Percentiles rank a stretch among this genome's conserved stretches.
Evolutionary conservation across 1,140 invertebrate species (phyloP).

Genomic region (Diploscapter pachys): DNA sequence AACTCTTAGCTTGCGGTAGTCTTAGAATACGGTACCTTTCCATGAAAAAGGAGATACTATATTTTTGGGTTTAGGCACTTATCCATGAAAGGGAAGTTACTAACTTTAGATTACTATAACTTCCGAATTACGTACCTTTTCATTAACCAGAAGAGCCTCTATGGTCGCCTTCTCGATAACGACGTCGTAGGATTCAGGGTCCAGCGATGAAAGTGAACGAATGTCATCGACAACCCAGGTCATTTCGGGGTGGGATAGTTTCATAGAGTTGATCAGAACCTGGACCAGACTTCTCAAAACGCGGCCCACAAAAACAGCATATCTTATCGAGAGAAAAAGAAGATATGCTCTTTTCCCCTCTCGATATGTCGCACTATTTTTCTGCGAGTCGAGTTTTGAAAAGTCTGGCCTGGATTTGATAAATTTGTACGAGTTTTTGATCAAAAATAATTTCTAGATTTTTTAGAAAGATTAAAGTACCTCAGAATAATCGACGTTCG

Average conservation of each 20-base stretch:
- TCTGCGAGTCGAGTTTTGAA: no score
- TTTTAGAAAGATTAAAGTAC: not conserved
- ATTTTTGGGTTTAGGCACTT: not conserved
- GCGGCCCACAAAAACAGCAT: no score
- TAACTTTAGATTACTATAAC: not conserved
- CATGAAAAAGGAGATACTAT: not conserved
- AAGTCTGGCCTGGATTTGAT: not conserved
- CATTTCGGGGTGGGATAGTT: constrained; percentile 44
- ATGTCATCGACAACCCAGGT: constrained; percentile 45
- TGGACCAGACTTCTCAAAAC: constrained; percentile 3
- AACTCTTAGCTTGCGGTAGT: no score
- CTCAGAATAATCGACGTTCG: constrained; percentile 63
- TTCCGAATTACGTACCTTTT: constrained; percentile 51
- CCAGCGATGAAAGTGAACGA: constrained; percentile 9
- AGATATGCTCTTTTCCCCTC: no score
- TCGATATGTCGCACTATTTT: no score
- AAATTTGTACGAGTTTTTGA: not conserved
- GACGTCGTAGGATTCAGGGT: constrained; percentile 61
- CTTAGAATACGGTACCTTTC: not conserved
- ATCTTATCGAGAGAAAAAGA: no score
- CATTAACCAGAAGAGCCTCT: constrained; percentile 63
- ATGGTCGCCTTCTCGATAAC: constrained; percentile 65
- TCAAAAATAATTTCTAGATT: not conserved
- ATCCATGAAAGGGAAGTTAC: not conserved
- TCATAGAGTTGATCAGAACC: constrained; percentile 62